Conservation (phyloP, 1,140 invertebrate species). For the Bicyclus anynana region DNA sequence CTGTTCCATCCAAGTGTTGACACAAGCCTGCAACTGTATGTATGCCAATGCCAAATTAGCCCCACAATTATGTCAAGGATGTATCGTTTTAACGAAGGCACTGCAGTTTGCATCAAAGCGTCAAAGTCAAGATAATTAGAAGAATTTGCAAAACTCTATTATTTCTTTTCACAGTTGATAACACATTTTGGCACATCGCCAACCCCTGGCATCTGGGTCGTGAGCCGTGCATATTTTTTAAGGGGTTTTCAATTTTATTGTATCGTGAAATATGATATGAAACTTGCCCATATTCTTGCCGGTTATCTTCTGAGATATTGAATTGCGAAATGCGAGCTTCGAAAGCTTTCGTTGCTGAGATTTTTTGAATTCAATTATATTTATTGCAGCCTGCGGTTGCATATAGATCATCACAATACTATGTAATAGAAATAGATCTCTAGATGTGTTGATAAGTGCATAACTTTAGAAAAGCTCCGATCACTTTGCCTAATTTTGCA, state of each 20-base stretch:
- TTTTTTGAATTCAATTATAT: not conserved
- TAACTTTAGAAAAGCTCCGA: too few relatives aligned
- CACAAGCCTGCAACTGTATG: not conserved
- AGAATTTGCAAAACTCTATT: constrained; percentile 64
- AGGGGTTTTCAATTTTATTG: constrained; percentile 44
- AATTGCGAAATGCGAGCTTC: not conserved
- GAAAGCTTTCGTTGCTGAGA: not conserved
- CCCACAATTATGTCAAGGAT: constrained; percentile 45
- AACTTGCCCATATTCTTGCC: constrained; percentile 17
- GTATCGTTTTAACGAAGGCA: constrained; percentile 44
- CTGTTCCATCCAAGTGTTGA: not conserved
- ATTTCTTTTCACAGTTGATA: constrained; percentile 61
- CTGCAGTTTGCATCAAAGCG: constrained; percentile 51
- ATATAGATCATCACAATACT: too few relatives aligned
- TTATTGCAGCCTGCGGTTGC: too few relatives aligned
- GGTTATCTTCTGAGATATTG: constrained; percentile 16
- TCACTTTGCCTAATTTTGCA: too few relatives aligned
- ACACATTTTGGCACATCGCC: constrained; percentile 60
- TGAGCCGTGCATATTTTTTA: constrained; percentile 46
- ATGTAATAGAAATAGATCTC: too few relatives aligned
- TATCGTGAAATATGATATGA: constrained; percentile 31
- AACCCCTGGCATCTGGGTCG: constrained; percentile 58
- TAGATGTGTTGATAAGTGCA: too few relatives aligned
- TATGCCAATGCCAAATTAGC: not conserved
- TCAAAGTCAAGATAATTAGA: constrained; percentile 71